These are phyloP conservation scores for Philopotamus ludificatus DNA, from an alignment of 1,140 invertebrate genomes.

Conservation along the genomic window DNA sequence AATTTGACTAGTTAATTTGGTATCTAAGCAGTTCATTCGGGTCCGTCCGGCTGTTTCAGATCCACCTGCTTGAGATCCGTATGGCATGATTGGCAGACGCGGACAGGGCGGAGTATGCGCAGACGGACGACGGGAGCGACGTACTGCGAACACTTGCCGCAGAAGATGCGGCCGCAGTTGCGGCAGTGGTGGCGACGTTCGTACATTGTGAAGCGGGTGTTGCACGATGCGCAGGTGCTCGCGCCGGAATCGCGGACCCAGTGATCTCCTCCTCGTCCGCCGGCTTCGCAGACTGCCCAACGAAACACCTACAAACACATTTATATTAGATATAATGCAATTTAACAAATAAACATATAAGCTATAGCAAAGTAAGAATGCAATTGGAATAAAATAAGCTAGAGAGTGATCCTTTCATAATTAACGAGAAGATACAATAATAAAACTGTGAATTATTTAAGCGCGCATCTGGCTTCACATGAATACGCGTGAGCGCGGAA, in stretches of 20 bases:
- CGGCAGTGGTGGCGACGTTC: slow-evolving; percentile 97
- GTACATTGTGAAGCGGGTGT: slow-evolving; percentile 85
- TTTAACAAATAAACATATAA: too few relatives aligned
- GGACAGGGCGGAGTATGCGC: slow-evolving; percentile 85
- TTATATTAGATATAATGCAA: not conserved
- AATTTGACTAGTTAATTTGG: slow-evolving; percentile 15
- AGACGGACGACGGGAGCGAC: slow-evolving; percentile 91
- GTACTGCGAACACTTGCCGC: slow-evolving; percentile 92
- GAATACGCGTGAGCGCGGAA: too few relatives aligned
- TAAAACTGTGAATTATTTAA: too few relatives aligned
- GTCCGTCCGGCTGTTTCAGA: slow-evolving; percentile 26
- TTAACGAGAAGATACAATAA: too few relatives aligned
- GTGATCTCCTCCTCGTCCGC: slow-evolving; percentile 88
- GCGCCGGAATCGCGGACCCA: slow-evolving; percentile 93
- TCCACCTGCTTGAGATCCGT: slow-evolving; percentile 41
- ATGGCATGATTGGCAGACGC: slow-evolving; percentile 88
- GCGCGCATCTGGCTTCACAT: too few relatives aligned
- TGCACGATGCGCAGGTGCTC: slow-evolving; percentile 83
- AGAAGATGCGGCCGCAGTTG: slow-evolving; percentile 96
- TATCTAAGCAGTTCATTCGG: slow-evolving; percentile 12
- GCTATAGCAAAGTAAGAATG: too few relatives aligned
- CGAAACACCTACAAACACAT: slow-evolving; percentile 64
- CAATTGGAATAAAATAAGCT: too few relatives aligned
- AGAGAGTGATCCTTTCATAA: too few relatives aligned
- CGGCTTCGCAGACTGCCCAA: slow-evolving; percentile 91